Base-by-base conservation (phyloP, 2,113 vertebrate genomes). In the Corythaixoides concolor region DNA sequence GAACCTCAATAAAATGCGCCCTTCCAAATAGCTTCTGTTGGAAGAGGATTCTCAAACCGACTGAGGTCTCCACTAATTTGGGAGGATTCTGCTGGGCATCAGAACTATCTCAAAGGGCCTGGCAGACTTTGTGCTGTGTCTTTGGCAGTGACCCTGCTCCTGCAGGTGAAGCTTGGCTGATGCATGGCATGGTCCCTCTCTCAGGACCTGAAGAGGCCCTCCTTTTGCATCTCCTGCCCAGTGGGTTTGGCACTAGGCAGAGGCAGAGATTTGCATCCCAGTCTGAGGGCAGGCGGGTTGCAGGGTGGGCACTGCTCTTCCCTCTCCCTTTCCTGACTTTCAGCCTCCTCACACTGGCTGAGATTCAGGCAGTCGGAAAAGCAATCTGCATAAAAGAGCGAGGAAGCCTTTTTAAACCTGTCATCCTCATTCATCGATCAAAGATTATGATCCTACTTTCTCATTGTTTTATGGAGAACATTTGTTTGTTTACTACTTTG, bases 401-500 rank as follows among this genome's bases (percentile, higher is more conserved):
- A 94, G 91, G 63, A 94, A 95, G 66, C 86, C 83, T 94, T 97
- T 97, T 94, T 74, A 96, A 95, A 93, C 69, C 93, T 95, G 95
- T 96, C 93, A 89, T 76, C 63, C 88, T 95, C 33, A 2, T 81
- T 95, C 93, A 95, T 95, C 59, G 23, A 97, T 97, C 95, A 97
- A 95, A 95, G 96, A 95, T 96, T 95, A 95, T 85, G 94, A 85
- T 96, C 91, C 87, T 95, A 85, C 86, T 96, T 96, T 95, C 91
- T 91, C 89, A 89, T 91, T 97, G 94, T 94, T 97, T 96, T 95
- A 95, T 95, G 89, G 89, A 95, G 89, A 96, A 41, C 93, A 95
- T 95, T 97, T 96, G 95, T 95, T 97, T 96, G 94, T 96, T 97
- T 97, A 97, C 89, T 95, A 77, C 95, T 95, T 95, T 94, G 97